Evolutionary conservation across 2,113 vertebrate genomes (phyloP), one percentile per base, ranked within the genome.

Genomic region (Aramus guarauna): DNA sequence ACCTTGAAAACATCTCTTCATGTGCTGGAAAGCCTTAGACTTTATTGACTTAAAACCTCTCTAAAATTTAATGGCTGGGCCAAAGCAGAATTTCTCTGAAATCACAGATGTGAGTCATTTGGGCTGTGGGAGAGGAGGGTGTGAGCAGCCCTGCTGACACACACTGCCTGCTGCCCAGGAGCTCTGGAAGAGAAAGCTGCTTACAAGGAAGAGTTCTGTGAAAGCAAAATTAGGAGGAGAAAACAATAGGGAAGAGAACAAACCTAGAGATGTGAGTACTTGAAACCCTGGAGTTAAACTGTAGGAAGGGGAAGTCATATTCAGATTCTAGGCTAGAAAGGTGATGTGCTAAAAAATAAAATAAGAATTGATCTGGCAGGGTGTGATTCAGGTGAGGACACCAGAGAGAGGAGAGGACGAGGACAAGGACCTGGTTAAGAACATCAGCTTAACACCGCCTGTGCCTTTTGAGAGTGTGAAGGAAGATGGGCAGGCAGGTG

Each of bases 251-350:
- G 30, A 79, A 55, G 47, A 34, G 52, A 88, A n/a, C 11, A 59
- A 79, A 83, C 19, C 2, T 0, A 0, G 56, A 58, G 66, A 85
- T 22, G 39, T 39, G 36, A 41, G 39, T 34, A 15, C 30, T 63
- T 90, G 50, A 75, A 90, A 58, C 12, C 30, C 29, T 18, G 18
- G 15, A 64, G 7, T 50, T 34, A 75, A 58, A 53, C 12, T 63
- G 22, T 71, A 15, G 41, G 22, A 29, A 72, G 29, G 11, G n/a
- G 39, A 32, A 32, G 50, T 53, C 15, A 27, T 39, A 43, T 18
- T 41, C 21, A 19, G 24, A 72, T 20, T 56, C 67, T 43, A 24
- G 59, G 48, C 36, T 86, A 53, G 36, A 48, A 59, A 43, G 72
- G 23, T 45, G 32, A 30, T 0, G 0, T 63, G 7, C 47, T 85